These are phyloP conservation scores for Elaphurus davidianus DNA, from an alignment of 2,113 vertebrate genomes.

Conservation along the genomic window DNA sequence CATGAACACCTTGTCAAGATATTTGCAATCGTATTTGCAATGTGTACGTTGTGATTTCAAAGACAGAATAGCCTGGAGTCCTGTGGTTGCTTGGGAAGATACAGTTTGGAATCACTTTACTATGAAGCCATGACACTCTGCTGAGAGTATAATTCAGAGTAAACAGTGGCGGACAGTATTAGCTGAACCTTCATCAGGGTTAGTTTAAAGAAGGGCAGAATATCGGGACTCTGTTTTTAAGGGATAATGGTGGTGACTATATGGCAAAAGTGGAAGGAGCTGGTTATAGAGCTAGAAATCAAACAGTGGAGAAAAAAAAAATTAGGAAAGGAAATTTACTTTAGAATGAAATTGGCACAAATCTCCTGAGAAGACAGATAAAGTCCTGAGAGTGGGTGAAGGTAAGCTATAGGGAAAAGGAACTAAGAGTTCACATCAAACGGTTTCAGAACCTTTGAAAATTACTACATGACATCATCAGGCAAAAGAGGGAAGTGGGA, in stretches of 20 bases:
- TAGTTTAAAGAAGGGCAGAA: not conserved
- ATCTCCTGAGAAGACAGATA: not conserved
- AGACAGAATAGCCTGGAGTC: not conserved
- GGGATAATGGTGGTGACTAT: not conserved
- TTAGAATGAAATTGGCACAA: not conserved
- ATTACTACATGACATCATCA: not conserved
- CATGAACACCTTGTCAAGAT: not conserved
- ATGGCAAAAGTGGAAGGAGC: not conserved
- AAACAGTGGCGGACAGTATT: not conserved
- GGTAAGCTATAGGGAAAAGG: not conserved
- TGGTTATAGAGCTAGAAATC: not conserved
- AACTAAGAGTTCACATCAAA: not conserved
- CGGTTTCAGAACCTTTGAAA: not conserved
- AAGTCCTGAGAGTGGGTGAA: not conserved
- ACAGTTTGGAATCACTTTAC: not conserved
- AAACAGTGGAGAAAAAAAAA: not conserved
- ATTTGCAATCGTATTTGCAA: not conserved
- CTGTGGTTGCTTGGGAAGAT: not conserved
- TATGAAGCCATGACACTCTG: not conserved
- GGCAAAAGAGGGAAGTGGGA: not conserved
- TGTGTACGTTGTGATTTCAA: not conserved
- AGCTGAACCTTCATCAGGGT: not conserved
- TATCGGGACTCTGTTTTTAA: not conserved
- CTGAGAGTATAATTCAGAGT: not conserved
- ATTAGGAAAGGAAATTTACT: not conserved